Conservation (phyloP, 23 tunicate species). For the Styela plicata region DNA sequence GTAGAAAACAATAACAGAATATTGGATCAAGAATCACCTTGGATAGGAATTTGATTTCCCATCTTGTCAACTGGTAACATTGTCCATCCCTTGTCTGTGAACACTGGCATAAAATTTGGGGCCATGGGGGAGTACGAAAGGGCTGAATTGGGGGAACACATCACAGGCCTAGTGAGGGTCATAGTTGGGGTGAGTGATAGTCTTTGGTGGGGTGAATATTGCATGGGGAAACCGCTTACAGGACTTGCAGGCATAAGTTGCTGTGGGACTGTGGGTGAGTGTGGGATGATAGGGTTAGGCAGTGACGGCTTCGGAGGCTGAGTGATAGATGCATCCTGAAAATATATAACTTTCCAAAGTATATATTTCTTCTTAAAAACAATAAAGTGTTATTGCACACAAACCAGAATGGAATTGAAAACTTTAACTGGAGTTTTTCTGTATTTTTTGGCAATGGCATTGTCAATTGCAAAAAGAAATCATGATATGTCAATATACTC, state of each 20-base stretch:
- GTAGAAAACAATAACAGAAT: too few species aligned
- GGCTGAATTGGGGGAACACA: constrained; percentile 33
- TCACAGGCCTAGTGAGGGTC: constrained; percentile 31
- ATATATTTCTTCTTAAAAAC: too few species aligned
- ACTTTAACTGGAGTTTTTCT: too few species aligned
- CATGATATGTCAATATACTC: too few species aligned
- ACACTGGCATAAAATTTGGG: constrained; percentile 9
- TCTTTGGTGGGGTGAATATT: constrained; percentile 3
- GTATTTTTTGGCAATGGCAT: too few species aligned
- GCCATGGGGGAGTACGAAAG: constrained; percentile 36
- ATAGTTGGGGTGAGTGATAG: not conserved
- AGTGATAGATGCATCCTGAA: not conserved
- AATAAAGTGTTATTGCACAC: too few species aligned
- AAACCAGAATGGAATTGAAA: too few species aligned
- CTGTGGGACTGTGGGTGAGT: constrained; percentile 48
- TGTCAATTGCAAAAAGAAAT: too few species aligned
- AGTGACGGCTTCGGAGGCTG: not conserved
- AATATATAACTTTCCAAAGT: too few species aligned
- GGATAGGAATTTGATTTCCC: constrained; percentile 43
- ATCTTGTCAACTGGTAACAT: constrained; percentile 42
- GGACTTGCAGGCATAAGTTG: constrained; percentile 24
- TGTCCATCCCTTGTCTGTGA: constrained; percentile 56
- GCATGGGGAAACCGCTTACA: constrained; percentile 17
- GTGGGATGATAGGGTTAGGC: constrained; percentile 34
- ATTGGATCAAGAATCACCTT: too few species aligned